Conservation (phyloP, 2,797 vertebrate genomes). For the Clarias pachynema region DNA sequence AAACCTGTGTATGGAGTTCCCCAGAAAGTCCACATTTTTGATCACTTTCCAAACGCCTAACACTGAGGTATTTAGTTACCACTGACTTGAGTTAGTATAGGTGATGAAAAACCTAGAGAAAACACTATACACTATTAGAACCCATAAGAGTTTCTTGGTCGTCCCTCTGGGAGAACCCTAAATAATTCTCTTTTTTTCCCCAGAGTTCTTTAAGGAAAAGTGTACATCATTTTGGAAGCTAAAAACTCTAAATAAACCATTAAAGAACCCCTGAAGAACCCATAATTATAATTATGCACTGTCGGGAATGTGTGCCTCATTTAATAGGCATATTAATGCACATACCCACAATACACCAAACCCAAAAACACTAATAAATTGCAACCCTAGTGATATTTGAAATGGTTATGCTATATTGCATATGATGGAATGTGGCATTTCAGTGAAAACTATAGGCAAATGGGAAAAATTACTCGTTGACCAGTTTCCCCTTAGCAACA, state of each 20-base stretch:
- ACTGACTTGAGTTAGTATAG: not conserved
- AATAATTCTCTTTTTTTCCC: not conserved
- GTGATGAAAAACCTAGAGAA: constrained; percentile 2
- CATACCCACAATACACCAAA: constrained; percentile 7
- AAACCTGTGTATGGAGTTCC: not conserved
- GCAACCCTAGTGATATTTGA: not conserved
- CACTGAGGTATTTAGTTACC: constrained; percentile 1
- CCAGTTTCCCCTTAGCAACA: constrained; percentile 29
- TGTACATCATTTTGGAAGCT: not conserved
- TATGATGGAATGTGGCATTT: constrained; percentile 12
- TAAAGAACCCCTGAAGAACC: not conserved
- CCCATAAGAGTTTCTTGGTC: not conserved
- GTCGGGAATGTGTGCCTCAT: not conserved
- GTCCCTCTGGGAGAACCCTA: not conserved
- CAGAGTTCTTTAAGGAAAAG: not conserved
- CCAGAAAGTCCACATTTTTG: not conserved
- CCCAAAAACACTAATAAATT: not conserved
- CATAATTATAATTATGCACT: not conserved
- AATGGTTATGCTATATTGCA: not conserved
- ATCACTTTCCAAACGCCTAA: not conserved
- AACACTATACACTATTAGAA: not conserved
- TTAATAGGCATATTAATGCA: constrained; percentile 16
- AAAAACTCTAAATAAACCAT: not conserved
- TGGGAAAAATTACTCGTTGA: constrained; percentile 45
- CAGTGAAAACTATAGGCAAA: constrained; percentile 17